These are phyloP conservation scores for Lepeophtheirus salmonis DNA, from an alignment of 1,140 invertebrate species.

Conservation along the genomic window DNA sequence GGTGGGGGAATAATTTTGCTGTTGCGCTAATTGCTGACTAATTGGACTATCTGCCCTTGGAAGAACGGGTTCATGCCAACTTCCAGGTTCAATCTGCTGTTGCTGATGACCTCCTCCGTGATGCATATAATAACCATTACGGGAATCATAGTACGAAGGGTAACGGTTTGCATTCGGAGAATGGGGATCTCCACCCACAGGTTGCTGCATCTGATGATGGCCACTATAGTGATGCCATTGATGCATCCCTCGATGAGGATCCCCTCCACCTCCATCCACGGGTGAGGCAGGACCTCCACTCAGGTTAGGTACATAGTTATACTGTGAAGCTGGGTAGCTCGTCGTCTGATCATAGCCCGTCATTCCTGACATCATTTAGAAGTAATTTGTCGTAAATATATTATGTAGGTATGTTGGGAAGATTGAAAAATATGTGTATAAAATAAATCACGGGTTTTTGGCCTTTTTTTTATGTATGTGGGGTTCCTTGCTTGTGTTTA, in stretches of 20 bases:
- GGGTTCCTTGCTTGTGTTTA: too few species aligned
- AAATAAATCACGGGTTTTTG: too few species aligned
- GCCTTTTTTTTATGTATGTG: too few species aligned
- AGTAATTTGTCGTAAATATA: neutral
- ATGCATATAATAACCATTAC: constrained; percentile 13
- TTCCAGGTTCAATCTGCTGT: neutral
- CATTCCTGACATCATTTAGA: constrained; percentile 8
- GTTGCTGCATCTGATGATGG: neutral
- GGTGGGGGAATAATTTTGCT: neutral
- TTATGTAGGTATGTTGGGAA: too few species aligned
- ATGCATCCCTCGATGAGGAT: neutral
- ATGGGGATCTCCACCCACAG: neutral
- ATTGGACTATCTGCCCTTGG: constrained; percentile 1
- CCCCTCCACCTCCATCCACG: neutral
- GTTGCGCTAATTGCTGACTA: too few species aligned
- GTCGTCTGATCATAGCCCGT: constrained; percentile 16
- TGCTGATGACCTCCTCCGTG: neutral
- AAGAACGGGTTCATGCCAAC: constrained; percentile 8
- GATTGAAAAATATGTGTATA: too few species aligned
- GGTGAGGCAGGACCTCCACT: neutral
- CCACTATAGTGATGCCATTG: neutral
- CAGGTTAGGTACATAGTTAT: constrained; percentile 7
- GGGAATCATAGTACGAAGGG: constrained; percentile 3
- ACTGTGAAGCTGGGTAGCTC: constrained; percentile 4
- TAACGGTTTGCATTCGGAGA: constrained; percentile 4